Percentiles rank a stretch among this genome's conserved stretches.
Evolutionary conservation across 2,797 vertebrate genomes (phyloP).

Genomic region (Taeniopygia guttata): DNA sequence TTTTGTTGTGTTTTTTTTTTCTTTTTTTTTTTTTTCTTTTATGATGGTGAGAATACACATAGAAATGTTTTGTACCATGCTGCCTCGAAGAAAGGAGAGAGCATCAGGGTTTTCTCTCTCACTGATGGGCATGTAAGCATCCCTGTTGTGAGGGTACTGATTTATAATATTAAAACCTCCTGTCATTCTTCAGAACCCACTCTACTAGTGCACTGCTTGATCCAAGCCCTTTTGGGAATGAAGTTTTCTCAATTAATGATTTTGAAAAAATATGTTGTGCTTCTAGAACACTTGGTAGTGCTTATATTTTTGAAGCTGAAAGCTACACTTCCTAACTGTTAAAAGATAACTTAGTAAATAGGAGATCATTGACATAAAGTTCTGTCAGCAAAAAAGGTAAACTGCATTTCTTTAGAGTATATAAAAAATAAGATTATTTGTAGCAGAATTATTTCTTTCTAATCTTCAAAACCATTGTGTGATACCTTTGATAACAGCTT

Average conservation of each 20-base stretch:
- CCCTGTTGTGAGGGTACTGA: not conserved
- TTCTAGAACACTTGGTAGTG: not conserved
- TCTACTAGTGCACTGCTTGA: not conserved
- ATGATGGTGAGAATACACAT: not conserved
- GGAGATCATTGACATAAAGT: not conserved
- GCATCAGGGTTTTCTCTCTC: not conserved
- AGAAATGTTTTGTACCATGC: not conserved
- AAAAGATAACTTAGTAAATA: not conserved
- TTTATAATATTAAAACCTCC: not conserved
- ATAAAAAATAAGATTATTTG: not conserved
- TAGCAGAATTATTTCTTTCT: not conserved
- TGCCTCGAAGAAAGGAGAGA: not conserved
- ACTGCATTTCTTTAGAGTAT: not conserved
- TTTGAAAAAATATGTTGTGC: not conserved
- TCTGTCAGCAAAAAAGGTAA: not conserved
- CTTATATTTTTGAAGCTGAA: not conserved
- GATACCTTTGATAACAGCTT: not conserved
- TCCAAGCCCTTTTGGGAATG: not conserved
- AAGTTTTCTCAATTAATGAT: not conserved
- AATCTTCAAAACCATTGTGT: not conserved
- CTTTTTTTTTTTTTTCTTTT: not conserved
- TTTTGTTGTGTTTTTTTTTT: too few species aligned
- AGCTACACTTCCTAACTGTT: not conserved
- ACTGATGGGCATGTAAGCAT: not conserved
- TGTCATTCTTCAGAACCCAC: not conserved